Evolutionary conservation across 2,888 invertebrate species (phyloP).

Genomic region (Ethmia dodecea): DNA sequence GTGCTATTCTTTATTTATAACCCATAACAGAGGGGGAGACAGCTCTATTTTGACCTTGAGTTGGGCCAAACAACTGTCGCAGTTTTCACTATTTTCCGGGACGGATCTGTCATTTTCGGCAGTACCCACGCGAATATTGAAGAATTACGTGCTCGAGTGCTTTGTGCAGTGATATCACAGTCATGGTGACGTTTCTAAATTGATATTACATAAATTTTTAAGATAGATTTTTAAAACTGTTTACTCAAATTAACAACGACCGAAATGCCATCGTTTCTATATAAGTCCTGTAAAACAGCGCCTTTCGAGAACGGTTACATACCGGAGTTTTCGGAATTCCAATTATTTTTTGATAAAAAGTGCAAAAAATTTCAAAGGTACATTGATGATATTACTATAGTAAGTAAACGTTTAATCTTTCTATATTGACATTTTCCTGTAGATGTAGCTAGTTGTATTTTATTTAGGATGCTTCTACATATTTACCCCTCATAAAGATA

Average conservation of each 20-base stretch:
- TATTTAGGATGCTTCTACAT: too few relatives aligned
- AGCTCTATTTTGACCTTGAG: slow-evolving; percentile 38
- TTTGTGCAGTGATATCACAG: slow-evolving; percentile 7
- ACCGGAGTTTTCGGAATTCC: slow-evolving; percentile 47
- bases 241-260: too few relatives aligned
- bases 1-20: slow-evolving; percentile 44
- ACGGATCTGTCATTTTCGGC: slow-evolving; percentile 35
- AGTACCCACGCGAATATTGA: slow-evolving; percentile 12
- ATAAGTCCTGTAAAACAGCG: slow-evolving; percentile 56
- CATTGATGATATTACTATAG: slow-evolving; percentile 33
- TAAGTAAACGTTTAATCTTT: too few relatives aligned
- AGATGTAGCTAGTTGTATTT: too few relatives aligned
- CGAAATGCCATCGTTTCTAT: slow-evolving; percentile 53
- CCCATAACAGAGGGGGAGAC: slow-evolving; percentile 14
- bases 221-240: too few relatives aligned
- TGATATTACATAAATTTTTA: slow-evolving; percentile 6
- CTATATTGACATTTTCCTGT: too few relatives aligned
- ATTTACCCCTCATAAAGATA: too few relatives aligned
- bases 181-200: slow-evolving; percentile 9
- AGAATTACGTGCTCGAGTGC: background rate
- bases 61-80: slow-evolving; percentile 30
- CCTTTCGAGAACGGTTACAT: slow-evolving; percentile 56
- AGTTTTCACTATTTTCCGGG: slow-evolving; percentile 27
- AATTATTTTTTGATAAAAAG: slow-evolving; percentile 34
- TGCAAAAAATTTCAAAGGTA: slow-evolving; percentile 42